These are phyloP conservation scores for Peromyscus melanophrys DNA, from an alignment of 2,797 vertebrate species.

Conservation along the genomic window DNA sequence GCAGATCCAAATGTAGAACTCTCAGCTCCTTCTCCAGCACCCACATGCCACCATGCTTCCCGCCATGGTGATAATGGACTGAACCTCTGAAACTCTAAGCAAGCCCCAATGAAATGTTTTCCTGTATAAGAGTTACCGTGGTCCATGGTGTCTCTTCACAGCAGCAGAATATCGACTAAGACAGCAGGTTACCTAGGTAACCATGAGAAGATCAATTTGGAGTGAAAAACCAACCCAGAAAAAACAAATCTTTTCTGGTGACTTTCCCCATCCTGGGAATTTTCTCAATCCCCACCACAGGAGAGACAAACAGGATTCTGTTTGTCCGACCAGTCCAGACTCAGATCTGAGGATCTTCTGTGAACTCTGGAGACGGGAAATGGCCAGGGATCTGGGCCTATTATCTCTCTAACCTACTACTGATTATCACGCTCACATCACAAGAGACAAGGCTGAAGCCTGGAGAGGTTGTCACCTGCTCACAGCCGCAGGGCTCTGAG, in stretches of 20 bases:
- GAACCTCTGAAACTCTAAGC: not conserved
- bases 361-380: not conserved
- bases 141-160: not conserved
- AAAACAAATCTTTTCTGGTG: not conserved
- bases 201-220: not conserved
- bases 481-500: not conserved
- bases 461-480: not conserved
- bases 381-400: not conserved
- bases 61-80: not conserved
- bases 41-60: not conserved
- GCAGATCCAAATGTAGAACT: not conserved
- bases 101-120: not conserved
- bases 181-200: not conserved
- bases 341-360: not conserved
- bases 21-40: not conserved
- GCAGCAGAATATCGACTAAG: not conserved
- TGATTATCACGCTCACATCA: not conserved
- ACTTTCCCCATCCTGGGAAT: not conserved
- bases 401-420: not conserved
- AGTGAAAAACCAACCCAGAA: not conserved
- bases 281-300: not conserved
- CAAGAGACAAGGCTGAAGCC: not conserved
- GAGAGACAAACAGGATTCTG: not conserved
- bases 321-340: not conserved
- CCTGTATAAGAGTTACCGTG: not conserved